Conservation (phyloP, 2,113 vertebrate genomes). For the Labeo rohita region DNA sequence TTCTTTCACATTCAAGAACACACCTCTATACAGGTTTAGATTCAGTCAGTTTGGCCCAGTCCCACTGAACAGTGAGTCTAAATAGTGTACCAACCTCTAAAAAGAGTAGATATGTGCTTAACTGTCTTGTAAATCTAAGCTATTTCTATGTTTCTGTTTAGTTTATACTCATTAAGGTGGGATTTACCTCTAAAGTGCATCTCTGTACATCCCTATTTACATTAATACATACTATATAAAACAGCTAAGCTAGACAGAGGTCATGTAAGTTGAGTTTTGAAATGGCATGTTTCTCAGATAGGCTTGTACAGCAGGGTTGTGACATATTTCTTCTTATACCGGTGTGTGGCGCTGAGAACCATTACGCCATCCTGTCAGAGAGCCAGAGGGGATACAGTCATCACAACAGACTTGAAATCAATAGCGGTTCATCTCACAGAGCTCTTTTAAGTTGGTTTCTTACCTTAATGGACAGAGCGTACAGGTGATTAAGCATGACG, state of each 20-base stretch:
- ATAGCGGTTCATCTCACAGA: not conserved
- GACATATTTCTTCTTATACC: constrained; percentile 99
- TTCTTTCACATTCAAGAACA: not conserved
- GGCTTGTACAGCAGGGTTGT: constrained; percentile 87
- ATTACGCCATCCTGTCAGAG: constrained; percentile 89
- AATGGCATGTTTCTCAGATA: constrained; percentile 67
- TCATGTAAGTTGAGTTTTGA: not conserved
- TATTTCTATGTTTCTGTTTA: constrained; percentile 4
- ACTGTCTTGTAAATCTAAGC: not conserved
- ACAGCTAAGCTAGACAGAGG: not conserved
- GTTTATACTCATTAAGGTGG: not conserved
- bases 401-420: constrained; percentile 2
- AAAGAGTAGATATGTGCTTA: not conserved
- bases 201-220: constrained; percentile 13
- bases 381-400: not conserved
- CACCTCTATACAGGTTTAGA: not conserved
- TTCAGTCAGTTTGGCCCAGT: not conserved
- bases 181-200: constrained; percentile 7
- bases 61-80: not conserved
- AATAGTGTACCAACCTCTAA: not conserved
- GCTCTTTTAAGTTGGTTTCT: constrained; percentile 43
- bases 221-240: constrained; percentile 8
- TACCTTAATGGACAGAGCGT: constrained; percentile 97
- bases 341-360: constrained; percentile 96
- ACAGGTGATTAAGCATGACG: constrained; percentile 98